Base-by-base conservation (phyloP, 2,113 vertebrate species). In the Microcebus tavaratra region DNA sequence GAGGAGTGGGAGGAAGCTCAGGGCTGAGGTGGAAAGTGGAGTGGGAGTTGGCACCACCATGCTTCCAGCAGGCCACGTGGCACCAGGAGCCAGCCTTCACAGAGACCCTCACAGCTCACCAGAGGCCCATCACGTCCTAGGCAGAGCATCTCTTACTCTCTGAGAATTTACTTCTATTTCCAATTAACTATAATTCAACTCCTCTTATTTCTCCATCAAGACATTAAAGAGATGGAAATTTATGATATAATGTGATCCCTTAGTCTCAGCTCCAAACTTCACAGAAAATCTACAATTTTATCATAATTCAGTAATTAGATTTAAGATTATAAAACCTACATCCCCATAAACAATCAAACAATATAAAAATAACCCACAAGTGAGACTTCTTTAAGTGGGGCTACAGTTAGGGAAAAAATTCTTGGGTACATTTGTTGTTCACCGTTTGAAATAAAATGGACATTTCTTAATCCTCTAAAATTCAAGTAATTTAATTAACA, bases 391-490 rank as follows among this genome's bases (percentile, higher is more conserved):
- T 90, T 79, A 91, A 79, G 6, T 73, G n/a, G 10, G 9, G 53
- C 23, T 67, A 76, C 1, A 34, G 20, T 94, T 78, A 80, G 31
- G 34, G 61, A 50, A 72, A 82, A 89, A 80, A 90, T 85, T 81
- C 12, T 36, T 61, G 12, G 73, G 36, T 34, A 91, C n/a, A 88
- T 81, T 31, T 95, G n/a, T 23, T 57, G 61, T 70, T 25, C 57
- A n/a, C 27, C 91, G 50, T 31, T 97, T 95, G 53, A 95, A 96
- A 85, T 76, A 95, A 91, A 92, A 50, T 57, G 17, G 50, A n/a
- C 25, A 8, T 67, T 67, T 67, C 34, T 81, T 45, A 68, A 73
- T 80, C 53, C 21, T 50, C 29, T 91, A 85, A 93, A 88, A 86
- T 73, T 53, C 20, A 96, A 55, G 27, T 92, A 88, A 80, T 67